Evolutionary conservation across 2,113 vertebrate species (phyloP), one percentile per base, ranked within the genome.

Genomic region (Etia nguti): DNA sequence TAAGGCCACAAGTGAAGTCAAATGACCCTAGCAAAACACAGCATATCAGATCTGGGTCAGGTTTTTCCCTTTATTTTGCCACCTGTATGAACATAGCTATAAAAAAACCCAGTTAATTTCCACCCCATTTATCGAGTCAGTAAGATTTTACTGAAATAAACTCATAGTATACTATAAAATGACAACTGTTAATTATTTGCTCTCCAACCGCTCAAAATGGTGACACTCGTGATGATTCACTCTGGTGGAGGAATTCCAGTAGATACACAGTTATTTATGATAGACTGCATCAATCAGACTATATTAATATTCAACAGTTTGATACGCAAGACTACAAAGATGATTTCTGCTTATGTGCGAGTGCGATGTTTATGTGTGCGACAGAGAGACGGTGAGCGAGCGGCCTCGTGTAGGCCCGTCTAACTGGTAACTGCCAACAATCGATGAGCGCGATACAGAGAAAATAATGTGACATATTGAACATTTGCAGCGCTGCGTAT

Each of bases 401-500:
- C 79, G 91, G 86, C 88, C 88, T 83, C 5, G 81, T 88, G 73
- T 55, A 82, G 88, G 87, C 84, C 85, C 18, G 2, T 85, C 80
- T 83, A 10, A 59, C 36, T 1, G 38, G n/a, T 8, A 50, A 24
- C 86, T 91, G 92, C 93, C 92, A 94, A 92, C 87, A 87, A 86
- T 79, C 36, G 70, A 77, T 24, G 81, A 91, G 86, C 52, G 62
- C 62, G 24, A 68, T 2, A 41, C 52, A 5, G 86, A 88, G 82
- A 90, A 88, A 89, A 91, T 56, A 50, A 91, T 90, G 89, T 52
- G 92, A 93, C 93, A 94, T 93, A 93, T 93, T 95, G 93, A 92
- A 86, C 65, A 79, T 85, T 94, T 88, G 84, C 84, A 65, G 80
- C 24, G 81, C 81, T 36, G 85, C 50, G 50, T 65, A 80, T 90